These are phyloP conservation scores for Argyrosomus japonicus DNA, from an alignment of 2,113 vertebrate species.

Conservation along the genomic window DNA sequence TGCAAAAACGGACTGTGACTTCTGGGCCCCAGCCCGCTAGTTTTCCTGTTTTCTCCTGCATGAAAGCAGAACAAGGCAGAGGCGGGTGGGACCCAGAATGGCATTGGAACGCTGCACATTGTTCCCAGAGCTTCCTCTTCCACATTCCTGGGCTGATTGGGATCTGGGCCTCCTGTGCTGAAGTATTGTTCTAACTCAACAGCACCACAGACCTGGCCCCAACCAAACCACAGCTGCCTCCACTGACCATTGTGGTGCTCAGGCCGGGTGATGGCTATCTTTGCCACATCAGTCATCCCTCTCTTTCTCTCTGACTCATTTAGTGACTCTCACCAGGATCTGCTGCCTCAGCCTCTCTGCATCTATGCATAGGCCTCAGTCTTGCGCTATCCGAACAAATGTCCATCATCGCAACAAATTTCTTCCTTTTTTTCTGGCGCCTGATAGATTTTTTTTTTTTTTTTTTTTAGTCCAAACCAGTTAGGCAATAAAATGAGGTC, in stretches of 20 bases:
- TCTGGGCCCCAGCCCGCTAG: conserved; percentile 56
- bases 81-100: conserved; percentile 66
- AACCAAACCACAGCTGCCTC: conserved; percentile 65
- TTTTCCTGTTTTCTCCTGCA: conserved; percentile 82
- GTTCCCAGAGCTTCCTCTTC: conserved; percentile 84
- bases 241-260: conserved; percentile 65
- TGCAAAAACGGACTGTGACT: conserved; percentile 36
- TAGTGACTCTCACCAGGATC: conserved; percentile 31
- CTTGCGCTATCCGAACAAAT: conserved; percentile 17
- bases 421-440: not conserved
- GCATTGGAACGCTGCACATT: conserved; percentile 80
- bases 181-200: conserved; percentile 72
- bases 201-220: conserved; percentile 69
- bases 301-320: conserved; percentile 37
- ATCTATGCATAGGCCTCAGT: conserved; percentile 20
- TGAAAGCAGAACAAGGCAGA: conserved; percentile 68
- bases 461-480: not conserved
- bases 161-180: conserved; percentile 77
- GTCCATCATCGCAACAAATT: not conserved
- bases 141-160: conserved; percentile 86
- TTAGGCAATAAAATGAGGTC: not conserved
- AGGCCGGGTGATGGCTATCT: conserved; percentile 59
- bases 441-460: not conserved
- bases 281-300: conserved; percentile 51
- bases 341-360: conserved; percentile 47